Evolutionary conservation across 2,888 invertebrate species (phyloP).

Genomic region (Dasysyrphus tricinctus): DNA sequence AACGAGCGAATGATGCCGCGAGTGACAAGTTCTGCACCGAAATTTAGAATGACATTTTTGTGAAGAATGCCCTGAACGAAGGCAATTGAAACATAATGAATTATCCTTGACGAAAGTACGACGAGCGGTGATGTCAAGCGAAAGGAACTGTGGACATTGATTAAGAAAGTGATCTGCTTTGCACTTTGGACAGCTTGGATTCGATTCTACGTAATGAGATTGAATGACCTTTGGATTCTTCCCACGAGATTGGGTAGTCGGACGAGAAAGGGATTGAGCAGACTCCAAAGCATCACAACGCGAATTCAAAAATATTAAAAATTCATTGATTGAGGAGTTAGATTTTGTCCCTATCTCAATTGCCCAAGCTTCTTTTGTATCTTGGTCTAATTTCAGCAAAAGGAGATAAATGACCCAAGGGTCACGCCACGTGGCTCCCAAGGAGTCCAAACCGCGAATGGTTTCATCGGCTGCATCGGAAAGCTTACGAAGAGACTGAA

Average conservation of each 20-base stretch:
- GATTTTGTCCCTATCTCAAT: not conserved
- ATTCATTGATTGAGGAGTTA: not conserved
- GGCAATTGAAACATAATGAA: constrained; percentile 27
- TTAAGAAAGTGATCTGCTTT: constrained; percentile 3
- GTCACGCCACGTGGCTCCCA: constrained; percentile 12
- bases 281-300: constrained; percentile 28
- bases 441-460: constrained; percentile 19
- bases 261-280: not conserved
- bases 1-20: too few relatives aligned
- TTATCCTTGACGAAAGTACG: constrained; percentile 23
- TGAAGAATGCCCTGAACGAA: too few relatives aligned
- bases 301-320: constrained; percentile 3
- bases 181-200: constrained; percentile 6
- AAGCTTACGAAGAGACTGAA: constrained; percentile 35
- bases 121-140: not conserved
- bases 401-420: constrained; percentile 8
- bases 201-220: constrained; percentile 20
- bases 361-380: not conserved
- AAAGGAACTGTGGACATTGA: constrained; percentile 23
- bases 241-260: not conserved
- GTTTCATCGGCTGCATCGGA: constrained; percentile 35
- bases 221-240: constrained; percentile 21
- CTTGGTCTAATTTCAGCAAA: constrained; percentile 8
- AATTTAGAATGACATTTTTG: too few relatives aligned
- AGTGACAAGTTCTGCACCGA: too few relatives aligned